Evolutionary conservation across 2,888 invertebrate genomes (phyloP), one percentile per base, ranked within the genome.

Genomic region (Brachyopa scutellaris): DNA sequence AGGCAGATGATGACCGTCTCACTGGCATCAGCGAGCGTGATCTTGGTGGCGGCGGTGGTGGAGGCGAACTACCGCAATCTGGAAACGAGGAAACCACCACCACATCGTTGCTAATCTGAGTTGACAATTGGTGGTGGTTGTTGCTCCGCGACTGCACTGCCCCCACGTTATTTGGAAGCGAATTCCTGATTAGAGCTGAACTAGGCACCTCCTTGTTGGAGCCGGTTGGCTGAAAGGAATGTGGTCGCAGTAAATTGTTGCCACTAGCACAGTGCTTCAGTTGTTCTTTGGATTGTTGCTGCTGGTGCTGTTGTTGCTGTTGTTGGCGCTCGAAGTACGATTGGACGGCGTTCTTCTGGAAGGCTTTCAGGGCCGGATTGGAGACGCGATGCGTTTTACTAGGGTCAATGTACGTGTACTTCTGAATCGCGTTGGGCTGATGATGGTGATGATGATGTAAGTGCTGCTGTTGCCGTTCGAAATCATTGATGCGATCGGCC

Each of bases 261-360:
- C 26, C 87, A 88, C 82, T 88, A 85, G 59, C 73, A 74, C 49
- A 82, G 84, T 62, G 55, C 62, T 85, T 82, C 36, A 61, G 67
- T 19, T 85, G 84, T 64, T 85, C 85, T 85, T 86, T 86, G 85
- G 84, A 85, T 85, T 93, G 92, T 85, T 95, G 94, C 86, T 86
- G 73, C 85, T 85, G 85, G 83, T 85, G 88, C 85, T 93, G 92
- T 85, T 85, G 85, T 84, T 85, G 88, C 85, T 93, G 92, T 84
- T 95, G 95, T 86, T 95, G 95, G 49, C 95, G 91, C 87, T 96
- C 95, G 88, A 96, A 95, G 87, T 95, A 96, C 1, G 95, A 95
- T 74, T 95, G 91, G 5, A 96, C 91, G 0, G 96, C 96, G 88
- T 95, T 95, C 90, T 96, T 96, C 87, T 96, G 96, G 78, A 95